Evolutionary conservation across 2,113 vertebrate species (phyloP).

Genomic region (Garra rufa): DNA sequence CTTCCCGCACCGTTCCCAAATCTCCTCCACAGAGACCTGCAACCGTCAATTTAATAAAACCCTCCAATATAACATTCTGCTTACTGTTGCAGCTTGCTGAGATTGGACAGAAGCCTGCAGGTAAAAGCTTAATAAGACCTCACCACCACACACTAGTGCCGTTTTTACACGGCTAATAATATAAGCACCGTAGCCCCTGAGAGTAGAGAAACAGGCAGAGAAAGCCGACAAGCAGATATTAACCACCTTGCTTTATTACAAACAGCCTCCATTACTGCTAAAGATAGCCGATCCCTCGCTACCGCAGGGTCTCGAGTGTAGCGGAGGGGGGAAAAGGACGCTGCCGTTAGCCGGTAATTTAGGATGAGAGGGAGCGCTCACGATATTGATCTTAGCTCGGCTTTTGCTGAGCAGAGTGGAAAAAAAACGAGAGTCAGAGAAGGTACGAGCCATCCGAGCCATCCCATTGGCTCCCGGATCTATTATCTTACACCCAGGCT

Average conservation of each 20-base stretch:
- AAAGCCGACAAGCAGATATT: conserved; percentile 42
- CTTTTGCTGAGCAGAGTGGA: conserved; percentile 51
- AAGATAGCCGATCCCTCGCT: conserved; percentile 34
- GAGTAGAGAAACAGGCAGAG: conserved; percentile 33
- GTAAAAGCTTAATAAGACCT: conserved; percentile 46
- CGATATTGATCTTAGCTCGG: conserved; percentile 49
- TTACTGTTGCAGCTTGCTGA: conserved; percentile 1
- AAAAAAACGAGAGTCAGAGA: conserved; percentile 25
- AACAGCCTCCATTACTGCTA: conserved; percentile 49
- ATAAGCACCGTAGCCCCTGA: conserved; percentile 35
- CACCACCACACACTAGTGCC: conserved; percentile 18
- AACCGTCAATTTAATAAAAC: conserved; percentile 32
- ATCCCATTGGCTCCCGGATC: conserved; percentile 51
- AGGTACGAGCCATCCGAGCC: conserved; percentile 13
- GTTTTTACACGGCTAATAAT: conserved; percentile 53
- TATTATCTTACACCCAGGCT: conserved; percentile 34
- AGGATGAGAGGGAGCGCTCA: conserved; percentile 41
- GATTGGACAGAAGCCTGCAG: conserved; percentile 43
- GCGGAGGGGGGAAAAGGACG: conserved; percentile 20
- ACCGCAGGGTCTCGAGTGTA: conserved; percentile 20
- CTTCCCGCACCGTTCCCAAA: not conserved
- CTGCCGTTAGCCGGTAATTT: conserved; percentile 39
- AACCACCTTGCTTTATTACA: conserved; percentile 57
- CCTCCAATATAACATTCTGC: conserved; percentile 43
- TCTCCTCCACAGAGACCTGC: conserved; percentile 11